These are phyloP conservation scores for Nipponacmea schrenckii DNA, from an alignment of 2,888 invertebrate genomes.

Conservation along the genomic window DNA sequence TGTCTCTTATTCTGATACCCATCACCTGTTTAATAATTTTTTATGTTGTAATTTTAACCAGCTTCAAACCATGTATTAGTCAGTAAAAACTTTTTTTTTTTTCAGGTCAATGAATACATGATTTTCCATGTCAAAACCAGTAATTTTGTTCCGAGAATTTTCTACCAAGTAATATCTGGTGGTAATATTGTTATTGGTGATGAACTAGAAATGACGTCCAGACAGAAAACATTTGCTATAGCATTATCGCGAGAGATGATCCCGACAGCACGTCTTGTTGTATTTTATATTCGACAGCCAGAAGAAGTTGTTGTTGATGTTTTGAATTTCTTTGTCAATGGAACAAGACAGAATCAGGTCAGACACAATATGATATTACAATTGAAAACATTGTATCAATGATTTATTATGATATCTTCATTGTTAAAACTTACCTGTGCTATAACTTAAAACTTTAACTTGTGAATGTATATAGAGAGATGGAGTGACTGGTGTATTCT, in stretches of 20 bases:
- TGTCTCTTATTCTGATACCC: no score
- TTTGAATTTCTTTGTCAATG: conserved; percentile 95
- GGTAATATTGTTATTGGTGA: conserved; percentile 88
- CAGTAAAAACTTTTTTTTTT: background rate
- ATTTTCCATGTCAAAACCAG: conserved; percentile 93
- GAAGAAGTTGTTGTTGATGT: conserved; percentile 91
- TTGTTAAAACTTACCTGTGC: no score
- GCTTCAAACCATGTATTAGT: no score
- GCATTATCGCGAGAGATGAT: conserved; percentile 75
- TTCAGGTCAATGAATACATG: conserved; percentile 90
- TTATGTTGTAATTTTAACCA: no score
- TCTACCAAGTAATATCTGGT: conserved; percentile 89
- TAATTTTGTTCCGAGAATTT: conserved; percentile 87
- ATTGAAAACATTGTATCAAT: no score
- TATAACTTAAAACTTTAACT: no score
- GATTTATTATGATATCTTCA: no score
- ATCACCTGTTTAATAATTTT: no score
- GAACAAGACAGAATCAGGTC: conserved; percentile 90
- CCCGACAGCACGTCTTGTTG: conserved; percentile 88
- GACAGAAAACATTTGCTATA: conserved; percentile 70
- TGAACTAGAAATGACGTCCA: conserved; percentile 79
- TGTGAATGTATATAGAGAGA: no score
- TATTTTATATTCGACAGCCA: conserved; percentile 82
- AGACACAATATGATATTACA: background rate
- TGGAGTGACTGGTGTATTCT: no score